A percentile compares a stretch with the other conserved stretches of the same genome.
Conservation (phyloP, 2,797 vertebrate genomes). For the Betta splendens region DNA sequence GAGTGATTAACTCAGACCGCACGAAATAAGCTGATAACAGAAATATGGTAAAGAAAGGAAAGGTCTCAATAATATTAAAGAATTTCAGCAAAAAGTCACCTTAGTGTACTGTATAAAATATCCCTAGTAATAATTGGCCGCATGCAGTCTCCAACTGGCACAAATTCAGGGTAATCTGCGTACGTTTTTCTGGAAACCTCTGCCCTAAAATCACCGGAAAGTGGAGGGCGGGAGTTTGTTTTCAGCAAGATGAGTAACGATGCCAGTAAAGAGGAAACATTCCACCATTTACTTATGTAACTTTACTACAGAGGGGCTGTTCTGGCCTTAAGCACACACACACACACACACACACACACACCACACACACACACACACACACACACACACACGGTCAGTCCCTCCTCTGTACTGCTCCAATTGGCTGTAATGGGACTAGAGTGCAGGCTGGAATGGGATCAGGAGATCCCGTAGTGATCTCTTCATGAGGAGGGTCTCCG, state of each 20-base stretch:
- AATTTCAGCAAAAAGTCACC: constrained; percentile 1
- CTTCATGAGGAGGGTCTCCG: constrained; percentile 43
- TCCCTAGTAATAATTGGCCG: constrained; percentile 9
- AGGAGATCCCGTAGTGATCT: constrained; percentile 63
- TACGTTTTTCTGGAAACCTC: constrained; percentile 16
- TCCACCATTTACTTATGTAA: constrained; percentile 74
- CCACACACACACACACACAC: constrained; percentile 43
- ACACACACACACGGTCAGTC: constrained; percentile 35
- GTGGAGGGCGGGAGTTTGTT: constrained; percentile 39
- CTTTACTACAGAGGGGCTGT: constrained; percentile 68
- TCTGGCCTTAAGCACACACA: constrained; percentile 66
- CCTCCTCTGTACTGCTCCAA: constrained; percentile 53
- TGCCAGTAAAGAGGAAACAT: constrained; percentile 69
- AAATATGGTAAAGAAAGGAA: constrained; percentile 1
- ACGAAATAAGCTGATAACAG: constrained; percentile 34
- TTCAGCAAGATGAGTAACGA: constrained; percentile 51
- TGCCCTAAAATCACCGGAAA: constrained; percentile 1
- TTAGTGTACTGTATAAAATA: constrained; percentile 9
- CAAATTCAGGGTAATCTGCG: constrained; percentile 3
- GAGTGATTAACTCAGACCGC: constrained; percentile 42
- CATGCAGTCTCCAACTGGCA: constrained; percentile 1
- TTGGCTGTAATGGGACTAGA: constrained; percentile 58
- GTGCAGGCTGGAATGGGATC: constrained; percentile 47
- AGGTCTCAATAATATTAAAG: constrained; percentile 6
- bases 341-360: constrained; percentile 27